Evolutionary conservation across 92 coral and sea anemone genomes (phyloP).

Genomic region (Epizoanthus stellaris): DNA sequence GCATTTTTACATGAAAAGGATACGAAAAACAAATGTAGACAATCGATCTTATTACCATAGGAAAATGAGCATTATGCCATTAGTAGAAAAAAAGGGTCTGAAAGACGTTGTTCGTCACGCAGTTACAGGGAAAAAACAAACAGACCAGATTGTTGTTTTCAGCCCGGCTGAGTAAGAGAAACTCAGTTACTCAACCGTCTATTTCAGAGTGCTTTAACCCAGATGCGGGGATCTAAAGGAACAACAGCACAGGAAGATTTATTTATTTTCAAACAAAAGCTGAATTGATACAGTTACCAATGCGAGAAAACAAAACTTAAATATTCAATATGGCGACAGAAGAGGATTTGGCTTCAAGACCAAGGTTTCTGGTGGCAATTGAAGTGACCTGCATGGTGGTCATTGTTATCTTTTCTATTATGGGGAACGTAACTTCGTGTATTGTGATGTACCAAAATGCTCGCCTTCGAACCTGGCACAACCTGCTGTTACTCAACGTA

Average conservation of each 20-base stretch:
- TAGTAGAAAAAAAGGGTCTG: too few relatives aligned
- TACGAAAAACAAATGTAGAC: background rate
- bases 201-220: background rate
- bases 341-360: constrained; percentile 57
- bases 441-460: constrained; percentile 68
- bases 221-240: background rate
- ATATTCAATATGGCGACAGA: constrained; percentile 24
- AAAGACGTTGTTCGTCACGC: background rate
- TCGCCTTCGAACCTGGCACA: constrained; percentile 83
- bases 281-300: background rate
- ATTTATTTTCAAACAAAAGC: constrained; percentile 8
- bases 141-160: background rate
- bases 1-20: background rate
- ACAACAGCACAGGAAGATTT: background rate
- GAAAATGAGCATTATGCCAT: background rate
- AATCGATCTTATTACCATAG: constrained; percentile 1
- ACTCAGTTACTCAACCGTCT: background rate
- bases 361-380: constrained; percentile 52
- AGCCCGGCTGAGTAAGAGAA: background rate
- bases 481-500: constrained; percentile 68
- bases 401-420: constrained; percentile 47
- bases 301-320: background rate
- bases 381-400: constrained; percentile 52
- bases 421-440: constrained; percentile 67
- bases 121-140: background rate